Evolutionary conservation across 53 echinoderm and acorn worm species (phyloP), one percentile per base, ranked within the genome.

Genomic region (Temnopleurus reevesii): DNA sequence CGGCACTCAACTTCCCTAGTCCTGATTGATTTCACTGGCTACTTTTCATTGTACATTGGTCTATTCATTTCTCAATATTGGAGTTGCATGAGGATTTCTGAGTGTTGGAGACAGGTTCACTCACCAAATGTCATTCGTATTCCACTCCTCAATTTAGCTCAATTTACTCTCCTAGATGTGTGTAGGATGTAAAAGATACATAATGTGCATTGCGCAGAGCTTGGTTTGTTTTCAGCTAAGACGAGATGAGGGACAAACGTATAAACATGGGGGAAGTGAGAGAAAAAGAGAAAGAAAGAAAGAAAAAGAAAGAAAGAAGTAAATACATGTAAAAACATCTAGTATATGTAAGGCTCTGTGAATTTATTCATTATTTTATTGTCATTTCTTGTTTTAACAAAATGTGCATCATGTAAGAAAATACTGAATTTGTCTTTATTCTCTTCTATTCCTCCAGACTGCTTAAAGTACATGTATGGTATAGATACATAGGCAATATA

Each of bases 111-210:
- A 71, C 71, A 71, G 71, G 41, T 41, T 21, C 71, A 71, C 71
- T 41, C 41, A 38, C 71, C 38, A 71, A 71, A 71, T 71, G 71
- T 41, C 71, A 71, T 71, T 8, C 71, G 41, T 71, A 71, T 71
- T 71, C 71, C 71, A 38, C 71, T 41, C 71, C 15, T 71, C 71
- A 71, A 71, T 71, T 71, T 71, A 71, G 71, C 71, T 71, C 71
- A 71, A 71, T 71, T 71, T 71, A 41, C 71, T 71, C 71, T 71
- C 38, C 71, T 71, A 71, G 71, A 71, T 71, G 15, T 71, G 71
- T 38, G 71, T 71, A 71, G 9, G 71, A 36, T 21, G 71, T 38
- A 41, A 71, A 71, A 41, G 71, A 71, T 71, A 71, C 71, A 71
- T 71, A 38, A 71, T 71, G 71, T 71, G 71, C 36, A 71, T 71